phyloP scores from a whole-genome alignment of 2,888 invertebrate species.

The Andrena fulva region DNA sequence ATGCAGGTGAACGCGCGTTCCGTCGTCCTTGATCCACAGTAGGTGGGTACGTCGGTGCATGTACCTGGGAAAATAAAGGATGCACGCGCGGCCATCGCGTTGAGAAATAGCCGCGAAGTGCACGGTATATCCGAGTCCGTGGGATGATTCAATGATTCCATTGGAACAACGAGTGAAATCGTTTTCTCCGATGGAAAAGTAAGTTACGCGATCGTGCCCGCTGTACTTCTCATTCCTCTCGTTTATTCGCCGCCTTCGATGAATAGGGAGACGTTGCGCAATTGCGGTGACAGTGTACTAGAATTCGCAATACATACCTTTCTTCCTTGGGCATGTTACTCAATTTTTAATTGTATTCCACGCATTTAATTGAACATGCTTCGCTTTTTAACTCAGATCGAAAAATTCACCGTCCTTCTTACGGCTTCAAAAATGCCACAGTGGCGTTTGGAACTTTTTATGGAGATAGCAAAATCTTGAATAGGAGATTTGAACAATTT shows the following conservation, averaged over 20 bases:
- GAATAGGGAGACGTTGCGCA: no score
- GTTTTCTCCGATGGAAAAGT: slow-evolving; percentile 43
- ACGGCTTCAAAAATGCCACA: no score
- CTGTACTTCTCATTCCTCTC: background rate
- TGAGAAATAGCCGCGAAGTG: slow-evolving; percentile 55
- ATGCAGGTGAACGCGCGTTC: slow-evolving; percentile 52
- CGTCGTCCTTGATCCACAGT: slow-evolving; percentile 64
- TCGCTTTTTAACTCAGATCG: no score
- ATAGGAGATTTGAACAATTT: background rate
- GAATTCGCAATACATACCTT: no score
- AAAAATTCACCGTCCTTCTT: no score
- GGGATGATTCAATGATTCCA: slow-evolving; percentile 60
- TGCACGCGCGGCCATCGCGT: slow-evolving; percentile 41
- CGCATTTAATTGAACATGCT: no score
- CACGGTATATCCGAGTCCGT: slow-evolving; percentile 24
- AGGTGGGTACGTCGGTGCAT: slow-evolving; percentile 60
- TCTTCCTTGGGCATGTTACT: no score
- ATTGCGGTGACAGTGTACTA: no score
- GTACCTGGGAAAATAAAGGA: slow-evolving; percentile 60
- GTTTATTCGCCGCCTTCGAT: background rate
- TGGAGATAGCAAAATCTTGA: no score
- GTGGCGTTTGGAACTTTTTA: no score
- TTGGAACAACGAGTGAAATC: slow-evolving; percentile 40
- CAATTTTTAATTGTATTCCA: no score
- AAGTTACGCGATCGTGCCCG: slow-evolving; percentile 32